These are phyloP conservation scores for Platycercus adscitus DNA, from an alignment of 2,113 vertebrate species.

Conservation along the genomic window DNA sequence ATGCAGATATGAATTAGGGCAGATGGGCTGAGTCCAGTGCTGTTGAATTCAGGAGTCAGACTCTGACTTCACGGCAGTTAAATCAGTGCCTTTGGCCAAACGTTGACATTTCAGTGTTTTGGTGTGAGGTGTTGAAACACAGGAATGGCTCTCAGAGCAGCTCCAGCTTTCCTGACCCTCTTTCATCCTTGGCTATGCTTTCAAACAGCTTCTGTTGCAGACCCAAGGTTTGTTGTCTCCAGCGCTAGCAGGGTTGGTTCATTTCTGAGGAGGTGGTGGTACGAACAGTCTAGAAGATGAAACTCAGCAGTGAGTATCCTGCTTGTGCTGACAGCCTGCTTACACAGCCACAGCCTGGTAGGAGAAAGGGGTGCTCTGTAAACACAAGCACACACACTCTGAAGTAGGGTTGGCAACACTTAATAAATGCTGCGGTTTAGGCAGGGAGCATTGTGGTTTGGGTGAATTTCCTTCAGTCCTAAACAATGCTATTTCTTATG, in stretches of 20 bases:
- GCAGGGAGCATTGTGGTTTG: neutral
- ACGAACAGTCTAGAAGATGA: neutral
- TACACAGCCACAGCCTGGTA: neutral
- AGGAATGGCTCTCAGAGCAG: neutral
- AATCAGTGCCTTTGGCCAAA: neutral
- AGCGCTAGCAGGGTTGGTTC: neutral
- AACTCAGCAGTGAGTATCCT: conserved; percentile 3
- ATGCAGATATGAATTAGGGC: neutral
- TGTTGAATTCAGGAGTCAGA: neutral
- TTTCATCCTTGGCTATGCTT: neutral
- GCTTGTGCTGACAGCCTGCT: neutral
- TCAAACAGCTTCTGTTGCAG: conserved; percentile 2
- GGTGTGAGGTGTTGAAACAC: neutral
- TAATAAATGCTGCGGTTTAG: neutral
- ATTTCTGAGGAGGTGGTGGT: neutral
- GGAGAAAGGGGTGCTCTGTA: neutral
- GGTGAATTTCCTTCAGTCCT: neutral
- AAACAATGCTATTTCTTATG: neutral
- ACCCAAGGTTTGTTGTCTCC: neutral
- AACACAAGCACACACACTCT: neutral
- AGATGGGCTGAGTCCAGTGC: neutral
- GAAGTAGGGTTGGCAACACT: neutral
- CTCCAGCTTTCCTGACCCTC: neutral
- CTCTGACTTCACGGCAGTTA: neutral
- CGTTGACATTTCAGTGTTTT: neutral